Percentiles rank a stretch among this genome's conserved stretches.
These are phyloP conservation scores for Apogon talboti DNA, from an alignment of 2,797 vertebrate genomes.

Conservation along the genomic window DNA sequence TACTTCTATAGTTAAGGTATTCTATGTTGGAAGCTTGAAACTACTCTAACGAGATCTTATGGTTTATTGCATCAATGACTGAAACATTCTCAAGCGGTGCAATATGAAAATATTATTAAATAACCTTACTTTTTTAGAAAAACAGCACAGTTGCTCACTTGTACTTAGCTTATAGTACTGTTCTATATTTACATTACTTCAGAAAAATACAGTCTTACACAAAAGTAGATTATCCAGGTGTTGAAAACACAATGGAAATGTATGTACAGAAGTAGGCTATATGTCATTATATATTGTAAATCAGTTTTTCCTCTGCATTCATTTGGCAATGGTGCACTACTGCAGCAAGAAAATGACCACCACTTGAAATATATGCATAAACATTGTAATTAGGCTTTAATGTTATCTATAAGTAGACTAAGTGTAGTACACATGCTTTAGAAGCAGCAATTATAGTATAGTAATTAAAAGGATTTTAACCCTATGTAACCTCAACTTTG, in stretches of 20 bases:
- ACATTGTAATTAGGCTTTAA: too few species aligned
- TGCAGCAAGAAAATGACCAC: too few species aligned
- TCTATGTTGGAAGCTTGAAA: constrained; percentile 30
- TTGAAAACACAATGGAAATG: neutral
- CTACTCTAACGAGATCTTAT: constrained; percentile 22
- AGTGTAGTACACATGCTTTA: too few species aligned
- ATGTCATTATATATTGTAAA: too few species aligned
- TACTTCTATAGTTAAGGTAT: constrained; percentile 27
- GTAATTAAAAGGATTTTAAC: too few species aligned
- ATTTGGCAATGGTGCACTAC: too few species aligned
- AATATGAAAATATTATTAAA: constrained; percentile 33
- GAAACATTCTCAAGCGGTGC: constrained; percentile 21
- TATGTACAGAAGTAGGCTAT: too few species aligned
- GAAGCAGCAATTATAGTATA: too few species aligned
- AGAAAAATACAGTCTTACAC: neutral
- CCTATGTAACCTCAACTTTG: too few species aligned
- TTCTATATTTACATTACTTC: neutral
- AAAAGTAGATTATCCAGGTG: neutral
- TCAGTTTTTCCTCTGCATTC: too few species aligned
- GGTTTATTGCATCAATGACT: constrained; percentile 29
- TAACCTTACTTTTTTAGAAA: constrained; percentile 18
- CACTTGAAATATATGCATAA: too few species aligned
- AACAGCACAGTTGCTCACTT: neutral
- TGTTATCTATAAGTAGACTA: too few species aligned
- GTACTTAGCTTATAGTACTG: neutral